Evolutionary conservation across 35 echinoderm and acorn worm species (phyloP), one percentile per base, ranked within the genome.

Genomic region (Patiria miniata): DNA sequence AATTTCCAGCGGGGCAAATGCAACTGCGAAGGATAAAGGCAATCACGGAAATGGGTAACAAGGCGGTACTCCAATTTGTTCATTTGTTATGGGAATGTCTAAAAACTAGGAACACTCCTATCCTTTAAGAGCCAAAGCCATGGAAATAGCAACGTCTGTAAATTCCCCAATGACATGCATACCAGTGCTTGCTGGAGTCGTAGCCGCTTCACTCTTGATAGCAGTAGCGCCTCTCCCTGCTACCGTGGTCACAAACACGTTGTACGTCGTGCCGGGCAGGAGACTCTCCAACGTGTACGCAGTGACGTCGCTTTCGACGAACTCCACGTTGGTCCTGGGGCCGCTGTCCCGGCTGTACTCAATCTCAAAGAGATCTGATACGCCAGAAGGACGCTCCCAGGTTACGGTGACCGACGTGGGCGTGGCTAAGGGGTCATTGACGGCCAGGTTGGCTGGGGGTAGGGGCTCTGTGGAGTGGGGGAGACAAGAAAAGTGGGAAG

Each of bases 1-100:
- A 34, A 90, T 44, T 53, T 90, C 36, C 32, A 90, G 57, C 36
- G 4, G 52, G 18, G 22, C 22, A 5, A 87, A 79, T 16, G 32
- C 68, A 51, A 42, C 85, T 87, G 76, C 29, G 17, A 21, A 36
- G 61, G 17, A 36, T 29, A 17, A 69, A 26, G 17, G 16, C 36
- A 83, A 39, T 6, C 6, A 80, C 5, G 36, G 12, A 47, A 47
- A 47, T 6, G 12, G 4, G 12, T 4, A 12, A 6, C 4, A 47
- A 6, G 42, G 42, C 42, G 12, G 42, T 4, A 47, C 42, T 47
- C 42, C 4, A 6, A 47, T 12, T 47, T 47, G 42, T 6, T 47
- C 42, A 47, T 6, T 12, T 47, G 12, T n/a, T n/a, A n/a, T n/a
- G n/a, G n/a, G n/a, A n/a, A n/a, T n/a, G n/a, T n/a, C n/a, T n/a